Percentiles rank a stretch among this genome's conserved stretches.
phyloP scores from a whole-genome alignment of 23 tunicate species.

The Trididemnum miniatum region DNA sequence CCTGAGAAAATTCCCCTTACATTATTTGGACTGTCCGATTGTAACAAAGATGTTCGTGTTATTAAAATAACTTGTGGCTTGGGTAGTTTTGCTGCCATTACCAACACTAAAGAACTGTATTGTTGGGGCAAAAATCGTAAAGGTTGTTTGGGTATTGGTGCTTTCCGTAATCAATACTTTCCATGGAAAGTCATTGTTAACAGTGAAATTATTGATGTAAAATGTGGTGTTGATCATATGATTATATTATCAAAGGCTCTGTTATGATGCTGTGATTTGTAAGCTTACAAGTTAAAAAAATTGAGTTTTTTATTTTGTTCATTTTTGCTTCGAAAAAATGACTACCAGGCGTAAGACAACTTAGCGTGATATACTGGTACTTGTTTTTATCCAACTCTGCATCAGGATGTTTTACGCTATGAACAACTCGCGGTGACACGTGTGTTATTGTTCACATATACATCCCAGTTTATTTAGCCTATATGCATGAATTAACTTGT shows the following conservation, averaged over 20 bases:
- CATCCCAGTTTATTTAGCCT: too few species aligned
- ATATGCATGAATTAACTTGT: too few species aligned
- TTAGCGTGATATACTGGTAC: too few species aligned
- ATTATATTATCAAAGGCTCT: constrained; percentile 54
- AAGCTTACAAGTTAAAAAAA: too few species aligned
- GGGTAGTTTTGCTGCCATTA: constrained; percentile 71
- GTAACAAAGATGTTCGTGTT: constrained; percentile 54
- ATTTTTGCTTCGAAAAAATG: too few species aligned
- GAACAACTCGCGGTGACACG: too few species aligned
- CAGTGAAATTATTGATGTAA: constrained; percentile 44
- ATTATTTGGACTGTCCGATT: constrained; percentile 62
- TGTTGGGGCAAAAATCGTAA: constrained; percentile 82
- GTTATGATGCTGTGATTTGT: too few species aligned
- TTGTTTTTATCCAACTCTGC: too few species aligned
- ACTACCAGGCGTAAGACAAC: too few species aligned
- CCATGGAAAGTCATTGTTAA: constrained; percentile 87
- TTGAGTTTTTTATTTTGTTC: too few species aligned
- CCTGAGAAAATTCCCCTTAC: constrained; percentile 70
- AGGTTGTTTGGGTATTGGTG: constrained; percentile 76
- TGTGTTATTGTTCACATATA: too few species aligned
- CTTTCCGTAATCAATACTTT: constrained; percentile 61
- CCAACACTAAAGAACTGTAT: constrained; percentile 69
- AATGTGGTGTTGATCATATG: constrained; percentile 84
- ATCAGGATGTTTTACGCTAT: too few species aligned
- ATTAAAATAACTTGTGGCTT: constrained; percentile 56